Conservation (phyloP, 2,888 invertebrate genomes). For the Bombylius major region DNA sequence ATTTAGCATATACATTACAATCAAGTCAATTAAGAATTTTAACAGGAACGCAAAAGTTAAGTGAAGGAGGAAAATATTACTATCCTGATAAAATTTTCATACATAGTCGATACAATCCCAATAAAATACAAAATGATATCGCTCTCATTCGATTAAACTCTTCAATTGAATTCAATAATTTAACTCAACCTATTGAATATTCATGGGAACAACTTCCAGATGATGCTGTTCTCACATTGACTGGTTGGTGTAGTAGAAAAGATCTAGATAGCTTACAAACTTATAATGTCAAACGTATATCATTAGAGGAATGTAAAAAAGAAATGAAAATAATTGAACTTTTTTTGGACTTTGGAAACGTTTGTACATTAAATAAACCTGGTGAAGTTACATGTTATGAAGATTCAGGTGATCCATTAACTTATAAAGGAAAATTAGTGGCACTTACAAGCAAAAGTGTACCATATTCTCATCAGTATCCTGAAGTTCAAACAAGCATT, state of each 20-base stretch:
- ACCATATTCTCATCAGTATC: slow-evolving; percentile 30
- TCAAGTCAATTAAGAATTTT: slow-evolving; percentile 22
- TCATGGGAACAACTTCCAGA: slow-evolving; percentile 39
- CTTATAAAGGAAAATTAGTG: slow-evolving; percentile 23
- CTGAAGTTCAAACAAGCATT: slow-evolving; percentile 29
- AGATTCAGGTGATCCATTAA: slow-evolving; percentile 30
- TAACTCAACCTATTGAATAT: slow-evolving; percentile 44
- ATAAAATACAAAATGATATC: slow-evolving; percentile 50
- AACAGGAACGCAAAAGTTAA: slow-evolving; percentile 29
- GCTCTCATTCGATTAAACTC: slow-evolving; percentile 48
- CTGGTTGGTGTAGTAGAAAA: slow-evolving; percentile 52
- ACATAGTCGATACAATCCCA: slow-evolving; percentile 21
- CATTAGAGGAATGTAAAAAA: slow-evolving; percentile 41
- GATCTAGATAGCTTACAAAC: slow-evolving; percentile 45
- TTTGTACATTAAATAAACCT: slow-evolving; percentile 44
- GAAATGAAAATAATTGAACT: slow-evolving; percentile 45
- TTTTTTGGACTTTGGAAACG: no score
- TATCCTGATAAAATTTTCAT: slow-evolving; percentile 21
- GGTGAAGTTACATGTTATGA: slow-evolving; percentile 41
- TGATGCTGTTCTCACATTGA: slow-evolving; percentile 41
- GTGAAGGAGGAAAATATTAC: slow-evolving; percentile 21
- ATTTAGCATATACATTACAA: slow-evolving; percentile 27
- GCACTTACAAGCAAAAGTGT: no score
- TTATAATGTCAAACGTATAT: slow-evolving; percentile 43
- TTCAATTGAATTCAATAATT: slow-evolving; percentile 40